These are phyloP conservation scores for honey bee (Apis mellifera) DNA, from an alignment of 1,140 invertebrate species.

Conservation along the genomic window Amel_HAv3.1 CM009942.2:5429001-5429500, in stretches of 20 bases:
- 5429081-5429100: slow-evolving; percentile 34
- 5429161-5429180: slow-evolving; percentile 26
- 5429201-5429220: too few species aligned
- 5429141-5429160: slow-evolving; percentile 16
- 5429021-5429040: neutral
- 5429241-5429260: neutral
- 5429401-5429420: too few species aligned
- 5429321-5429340: neutral
- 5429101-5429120: slow-evolving; percentile 27
- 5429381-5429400: too few species aligned
- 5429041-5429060: slow-evolving; percentile 56
- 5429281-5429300: neutral
- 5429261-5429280: neutral
- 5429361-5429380: too few species aligned
- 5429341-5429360: too few species aligned
- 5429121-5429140: slow-evolving; percentile 40
- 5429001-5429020: too few species aligned
- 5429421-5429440: too few species aligned
- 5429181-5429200: too few species aligned
- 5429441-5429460: too few species aligned
- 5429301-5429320: neutral
- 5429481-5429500: too few species aligned
- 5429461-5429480: too few species aligned
- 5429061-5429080: slow-evolving; percentile 58
- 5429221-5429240: neutral